Conservation (phyloP, 2,797 vertebrate species). For the Cichlasoma orientale region DNA sequence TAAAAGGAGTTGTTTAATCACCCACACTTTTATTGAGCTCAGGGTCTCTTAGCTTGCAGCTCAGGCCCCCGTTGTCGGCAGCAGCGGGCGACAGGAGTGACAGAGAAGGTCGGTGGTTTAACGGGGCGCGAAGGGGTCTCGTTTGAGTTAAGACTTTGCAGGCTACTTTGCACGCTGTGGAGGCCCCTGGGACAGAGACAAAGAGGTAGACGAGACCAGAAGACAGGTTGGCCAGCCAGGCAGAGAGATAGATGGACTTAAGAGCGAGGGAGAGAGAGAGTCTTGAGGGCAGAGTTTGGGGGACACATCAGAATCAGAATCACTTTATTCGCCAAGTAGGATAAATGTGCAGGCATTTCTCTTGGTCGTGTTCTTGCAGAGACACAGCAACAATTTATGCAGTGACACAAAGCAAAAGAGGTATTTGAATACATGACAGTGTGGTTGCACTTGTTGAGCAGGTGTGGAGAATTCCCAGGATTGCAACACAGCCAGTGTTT, state of each 20-base stretch:
- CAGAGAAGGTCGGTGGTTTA: slow-evolving; percentile 82
- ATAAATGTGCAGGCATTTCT: slow-evolving; percentile 47
- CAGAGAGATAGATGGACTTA: slow-evolving; percentile 69
- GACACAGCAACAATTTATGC: slow-evolving; percentile 7
- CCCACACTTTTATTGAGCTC: slow-evolving; percentile 78
- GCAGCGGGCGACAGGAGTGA: slow-evolving; percentile 70
- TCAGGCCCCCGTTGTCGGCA: slow-evolving; percentile 63
- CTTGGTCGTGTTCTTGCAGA: slow-evolving; percentile 1
- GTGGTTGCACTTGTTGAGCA: slow-evolving; percentile 57
- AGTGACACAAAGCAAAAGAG: slow-evolving; percentile 39
- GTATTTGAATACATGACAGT: slow-evolving; percentile 14
- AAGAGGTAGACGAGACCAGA: slow-evolving; percentile 62
- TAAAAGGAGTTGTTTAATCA: slow-evolving; percentile 83
- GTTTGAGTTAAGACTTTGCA: slow-evolving; percentile 69
- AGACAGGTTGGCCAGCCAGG: slow-evolving; percentile 62
- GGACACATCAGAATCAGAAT: slow-evolving; percentile 54
- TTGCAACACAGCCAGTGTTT: neutral
- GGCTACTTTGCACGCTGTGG: slow-evolving; percentile 59
- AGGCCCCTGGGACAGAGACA: slow-evolving; percentile 69
- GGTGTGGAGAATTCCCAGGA: slow-evolving; percentile 31
- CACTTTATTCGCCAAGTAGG: slow-evolving; percentile 45
- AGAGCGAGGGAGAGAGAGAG: slow-evolving; percentile 32
- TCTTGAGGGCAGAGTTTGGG: slow-evolving; percentile 64
- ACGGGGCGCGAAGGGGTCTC: slow-evolving; percentile 75
- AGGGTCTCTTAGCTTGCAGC: slow-evolving; percentile 77